Base-by-base conservation (phyloP, 2,888 invertebrate genomes). In the Chymomyza fuscimana region DNA sequence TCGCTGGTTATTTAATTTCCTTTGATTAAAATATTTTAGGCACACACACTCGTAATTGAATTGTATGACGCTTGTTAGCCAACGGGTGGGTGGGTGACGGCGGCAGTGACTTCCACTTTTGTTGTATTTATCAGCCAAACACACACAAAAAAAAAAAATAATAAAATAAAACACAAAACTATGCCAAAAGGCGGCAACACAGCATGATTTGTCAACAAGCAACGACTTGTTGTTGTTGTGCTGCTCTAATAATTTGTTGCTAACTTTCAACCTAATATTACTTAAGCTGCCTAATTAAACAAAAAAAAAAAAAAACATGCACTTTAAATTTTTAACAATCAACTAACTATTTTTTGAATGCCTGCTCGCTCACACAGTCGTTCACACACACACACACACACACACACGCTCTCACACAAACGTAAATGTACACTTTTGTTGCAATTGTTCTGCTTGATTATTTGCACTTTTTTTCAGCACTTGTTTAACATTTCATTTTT, bases 1-100 rank as follows among this genome's bases (percentile, higher is more conserved):
- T 25, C 75, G 63, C 79, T 81, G 79, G 79, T 81, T 83, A 81
- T 82, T 82, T 84, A 83, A 82, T 82, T 83, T 81, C 78, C 79
- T 61, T 76, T 67, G 65, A 67, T 70, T 70, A 67, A 70, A 65
- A 22, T 29, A 25, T 58, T 25, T 58, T 58, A 58, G 58, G 58
- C 54, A 72, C 76, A 66, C 67, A 65, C 69, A 63, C 66, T 72
- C 77, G 61, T 60, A 36, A 36, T 36, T 36, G 7, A 7, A 36
- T 36, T 5, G 36, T 36, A 9, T 36, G 25, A 9, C 4, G n/a
- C 9, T 52, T 12, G 1, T 0, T 1, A 52, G 52, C 15, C 5
- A 52, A 70, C 65, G 76, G 76, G 25, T 25, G 25, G 25, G 25
- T 25, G 25, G 25, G 25, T 25, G 25, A 25, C 76, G 73, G 69